Percentiles rank a stretch among this genome's conserved stretches.
Evolutionary conservation across 2,797 vertebrate genomes (phyloP).

Genomic region (Pteropus rufus): DNA sequence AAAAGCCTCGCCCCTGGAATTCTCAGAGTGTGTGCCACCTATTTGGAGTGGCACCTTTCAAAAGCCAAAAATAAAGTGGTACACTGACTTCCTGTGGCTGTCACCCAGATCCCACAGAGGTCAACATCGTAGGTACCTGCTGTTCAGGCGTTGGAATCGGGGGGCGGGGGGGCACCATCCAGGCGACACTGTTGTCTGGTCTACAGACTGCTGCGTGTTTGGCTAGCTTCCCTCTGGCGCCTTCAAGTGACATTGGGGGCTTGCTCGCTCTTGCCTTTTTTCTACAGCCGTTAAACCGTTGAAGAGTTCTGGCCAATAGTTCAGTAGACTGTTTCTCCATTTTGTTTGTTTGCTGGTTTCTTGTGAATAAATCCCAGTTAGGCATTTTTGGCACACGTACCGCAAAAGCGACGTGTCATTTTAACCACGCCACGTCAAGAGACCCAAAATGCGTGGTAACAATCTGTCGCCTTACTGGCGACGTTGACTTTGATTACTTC

Average conservation of each 20-base stretch:
- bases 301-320: rapidly evolving
- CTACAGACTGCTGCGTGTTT: background rate
- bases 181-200: no score
- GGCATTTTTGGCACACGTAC: background rate
- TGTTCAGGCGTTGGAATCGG: no score
- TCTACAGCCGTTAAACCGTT: rapidly evolving
- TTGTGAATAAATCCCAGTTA: no score
- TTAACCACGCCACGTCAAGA: rapidly evolving
- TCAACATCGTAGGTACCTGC: no score
- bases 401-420: background rate
- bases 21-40: no score
- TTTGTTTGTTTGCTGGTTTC: rapidly evolving
- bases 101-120: background rate
- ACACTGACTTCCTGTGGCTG: background rate
- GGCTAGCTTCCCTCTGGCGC: no score
- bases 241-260: rapidly evolving
- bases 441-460: rapidly evolving
- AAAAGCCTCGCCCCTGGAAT: no score
- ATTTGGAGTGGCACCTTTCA: no score
- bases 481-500: rapidly evolving
- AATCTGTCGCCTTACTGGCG: rapidly evolving
- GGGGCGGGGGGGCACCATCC: no score
- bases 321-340: rapidly evolving
- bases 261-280: background rate
- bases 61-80: background rate